Percentiles rank a stretch among this genome's conserved stretches.
Conservation (phyloP, 2,113 vertebrate species). For the Festucalex cinctus region DNA sequence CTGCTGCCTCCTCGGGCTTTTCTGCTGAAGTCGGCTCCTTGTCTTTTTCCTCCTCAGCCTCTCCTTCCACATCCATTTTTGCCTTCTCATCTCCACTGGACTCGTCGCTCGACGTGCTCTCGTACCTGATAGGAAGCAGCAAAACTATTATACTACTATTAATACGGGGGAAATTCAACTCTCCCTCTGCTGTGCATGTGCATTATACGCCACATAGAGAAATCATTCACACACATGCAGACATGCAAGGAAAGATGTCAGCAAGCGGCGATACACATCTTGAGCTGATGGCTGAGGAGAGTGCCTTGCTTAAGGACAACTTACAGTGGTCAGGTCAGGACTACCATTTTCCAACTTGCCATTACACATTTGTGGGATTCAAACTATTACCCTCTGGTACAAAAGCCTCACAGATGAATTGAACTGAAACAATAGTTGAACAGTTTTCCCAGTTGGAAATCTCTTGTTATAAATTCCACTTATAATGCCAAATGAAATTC, state of each 20-base stretch:
- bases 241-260: not conserved
- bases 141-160: not conserved
- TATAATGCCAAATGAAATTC: too few relatives aligned
- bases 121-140: constrained; percentile 76
- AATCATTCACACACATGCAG: not conserved
- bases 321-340: not conserved
- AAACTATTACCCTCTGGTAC: too few relatives aligned
- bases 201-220: not conserved
- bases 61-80: constrained; percentile 77
- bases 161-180: not conserved
- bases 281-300: not conserved
- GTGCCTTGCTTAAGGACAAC: not conserved
- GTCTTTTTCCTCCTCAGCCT: constrained; percentile 64
- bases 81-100: constrained; percentile 84
- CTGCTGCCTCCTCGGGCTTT: constrained; percentile 56
- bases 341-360: not conserved
- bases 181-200: not conserved
- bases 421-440: too few relatives aligned
- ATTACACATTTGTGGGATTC: too few relatives aligned
- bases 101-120: constrained; percentile 95
- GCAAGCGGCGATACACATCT: not conserved
- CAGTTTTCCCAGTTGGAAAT: too few relatives aligned
- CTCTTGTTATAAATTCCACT: too few relatives aligned
- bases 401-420: too few relatives aligned
- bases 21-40: constrained; percentile 52